Conservation (phyloP, 2,888 invertebrate species). For the Lissonota sp. region DNA sequence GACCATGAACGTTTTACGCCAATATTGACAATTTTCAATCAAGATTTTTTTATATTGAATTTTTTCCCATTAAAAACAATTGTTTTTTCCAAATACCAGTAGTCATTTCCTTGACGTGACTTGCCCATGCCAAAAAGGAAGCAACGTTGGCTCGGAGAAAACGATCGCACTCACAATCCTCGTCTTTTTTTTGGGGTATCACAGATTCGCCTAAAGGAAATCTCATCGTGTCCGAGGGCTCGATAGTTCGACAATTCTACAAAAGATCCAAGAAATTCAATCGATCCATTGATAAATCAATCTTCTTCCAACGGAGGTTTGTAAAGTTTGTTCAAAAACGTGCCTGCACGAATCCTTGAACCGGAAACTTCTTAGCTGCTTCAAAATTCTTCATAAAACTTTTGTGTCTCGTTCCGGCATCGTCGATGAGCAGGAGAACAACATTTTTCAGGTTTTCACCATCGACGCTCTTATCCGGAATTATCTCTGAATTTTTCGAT, state of each 20-base stretch:
- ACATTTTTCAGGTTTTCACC: conserved; percentile 66
- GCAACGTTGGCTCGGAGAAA: conserved; percentile 68
- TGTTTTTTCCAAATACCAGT: conserved; percentile 66
- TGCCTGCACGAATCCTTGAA: conserved; percentile 72
- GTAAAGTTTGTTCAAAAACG: background rate
- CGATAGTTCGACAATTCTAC: conserved; percentile 37
- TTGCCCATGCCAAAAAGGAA: conserved; percentile 72
- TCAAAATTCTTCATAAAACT: conserved; percentile 47
- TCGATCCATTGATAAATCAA: background rate
- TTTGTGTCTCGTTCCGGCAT: conserved; percentile 31
- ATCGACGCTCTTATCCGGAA: conserved; percentile 10
- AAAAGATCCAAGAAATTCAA: background rate
- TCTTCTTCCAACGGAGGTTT: background rate
- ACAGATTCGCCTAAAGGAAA: conserved; percentile 46
- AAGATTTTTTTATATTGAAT: no score
- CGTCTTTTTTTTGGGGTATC: conserved; percentile 39
- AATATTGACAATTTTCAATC: no score
- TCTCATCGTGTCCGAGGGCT: conserved; percentile 15
- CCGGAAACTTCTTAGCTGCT: conserved; percentile 61
- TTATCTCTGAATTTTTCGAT: conserved; percentile 10
- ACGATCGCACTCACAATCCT: conserved; percentile 71
- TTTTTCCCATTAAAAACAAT: background rate
- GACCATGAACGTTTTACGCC: no score
- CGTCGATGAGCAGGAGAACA: conserved; percentile 69
- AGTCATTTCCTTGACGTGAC: conserved; percentile 70